Percentiles rank a stretch among this genome's conserved stretches.
phyloP scores from a whole-genome alignment of 2,113 vertebrate genomes.

The Rhea pennata region DNA sequence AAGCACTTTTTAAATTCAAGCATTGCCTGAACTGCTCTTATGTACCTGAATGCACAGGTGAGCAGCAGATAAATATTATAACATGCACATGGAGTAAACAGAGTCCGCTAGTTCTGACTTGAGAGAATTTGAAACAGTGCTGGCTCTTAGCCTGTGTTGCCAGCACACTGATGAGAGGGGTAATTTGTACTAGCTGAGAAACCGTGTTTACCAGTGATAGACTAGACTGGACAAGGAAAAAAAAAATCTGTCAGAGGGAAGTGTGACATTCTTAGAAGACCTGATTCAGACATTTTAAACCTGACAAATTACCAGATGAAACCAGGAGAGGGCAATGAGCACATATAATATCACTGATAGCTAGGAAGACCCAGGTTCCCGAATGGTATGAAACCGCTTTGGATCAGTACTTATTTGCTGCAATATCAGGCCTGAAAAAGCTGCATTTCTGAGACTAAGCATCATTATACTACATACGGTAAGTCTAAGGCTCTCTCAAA shows the following conservation, averaged over 20 bases:
- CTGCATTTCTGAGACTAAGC: background rate
- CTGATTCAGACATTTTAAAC: background rate
- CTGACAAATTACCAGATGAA: conserved; percentile 43
- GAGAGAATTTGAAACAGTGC: background rate
- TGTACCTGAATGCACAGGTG: background rate
- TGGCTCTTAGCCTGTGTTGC: background rate
- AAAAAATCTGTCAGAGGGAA: background rate
- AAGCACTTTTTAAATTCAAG: background rate
- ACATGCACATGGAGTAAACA: background rate
- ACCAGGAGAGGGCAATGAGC: conserved; percentile 81
- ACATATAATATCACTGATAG: conserved; percentile 50
- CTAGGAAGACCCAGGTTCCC: background rate
- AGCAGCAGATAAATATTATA: background rate
- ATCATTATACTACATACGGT: background rate
- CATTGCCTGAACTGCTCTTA: background rate
- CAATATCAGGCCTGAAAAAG: background rate
- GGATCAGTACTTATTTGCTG: background rate
- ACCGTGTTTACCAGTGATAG: accelerated
- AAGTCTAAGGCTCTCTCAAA: background rate
- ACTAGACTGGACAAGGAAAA: background rate
- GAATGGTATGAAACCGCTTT: background rate
- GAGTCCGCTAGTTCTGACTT: background rate
- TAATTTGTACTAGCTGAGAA: background rate
- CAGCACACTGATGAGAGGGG: background rate
- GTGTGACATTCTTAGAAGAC: background rate